phyloP scores from a whole-genome alignment of 2,797 vertebrate species.

The Glyptemys insculpta region DNA sequence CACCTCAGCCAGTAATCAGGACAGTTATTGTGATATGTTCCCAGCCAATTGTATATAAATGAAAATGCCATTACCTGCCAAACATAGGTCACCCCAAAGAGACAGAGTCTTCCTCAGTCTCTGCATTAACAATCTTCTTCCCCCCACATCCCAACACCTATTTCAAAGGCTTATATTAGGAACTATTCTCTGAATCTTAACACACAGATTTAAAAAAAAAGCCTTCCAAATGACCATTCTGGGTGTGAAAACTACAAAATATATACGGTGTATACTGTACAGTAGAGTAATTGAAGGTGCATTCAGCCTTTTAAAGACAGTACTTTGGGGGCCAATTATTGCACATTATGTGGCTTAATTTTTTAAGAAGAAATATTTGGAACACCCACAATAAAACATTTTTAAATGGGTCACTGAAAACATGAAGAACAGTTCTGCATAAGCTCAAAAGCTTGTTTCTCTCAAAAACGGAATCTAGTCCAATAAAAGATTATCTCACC shows the following conservation, averaged over 20 bases:
- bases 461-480: background rate
- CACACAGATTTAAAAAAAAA: background rate
- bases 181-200: background rate
- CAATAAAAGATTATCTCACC: background rate
- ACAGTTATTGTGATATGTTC: background rate
- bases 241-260: background rate
- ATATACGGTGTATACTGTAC: background rate
- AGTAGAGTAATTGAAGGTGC: background rate
- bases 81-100: slow-evolving; percentile 5
- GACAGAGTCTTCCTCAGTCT: background rate
- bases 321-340: background rate
- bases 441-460: background rate
- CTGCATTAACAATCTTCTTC: background rate
- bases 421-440: background rate
- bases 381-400: background rate
- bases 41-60: background rate
- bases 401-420: slow-evolving; percentile 16
- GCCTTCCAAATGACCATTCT: background rate
- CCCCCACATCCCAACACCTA: background rate
- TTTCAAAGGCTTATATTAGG: background rate
- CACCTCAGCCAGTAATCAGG: slow-evolving; percentile 4
- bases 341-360: background rate
- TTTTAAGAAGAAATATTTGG: background rate
- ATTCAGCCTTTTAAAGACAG: background rate
- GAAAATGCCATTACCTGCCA: slow-evolving; percentile 2